A percentile compares a stretch with the other conserved stretches of the same genome.
phyloP scores from a whole-genome alignment of 1,140 invertebrate genomes.

The Cataglyphis hispanica region DNA sequence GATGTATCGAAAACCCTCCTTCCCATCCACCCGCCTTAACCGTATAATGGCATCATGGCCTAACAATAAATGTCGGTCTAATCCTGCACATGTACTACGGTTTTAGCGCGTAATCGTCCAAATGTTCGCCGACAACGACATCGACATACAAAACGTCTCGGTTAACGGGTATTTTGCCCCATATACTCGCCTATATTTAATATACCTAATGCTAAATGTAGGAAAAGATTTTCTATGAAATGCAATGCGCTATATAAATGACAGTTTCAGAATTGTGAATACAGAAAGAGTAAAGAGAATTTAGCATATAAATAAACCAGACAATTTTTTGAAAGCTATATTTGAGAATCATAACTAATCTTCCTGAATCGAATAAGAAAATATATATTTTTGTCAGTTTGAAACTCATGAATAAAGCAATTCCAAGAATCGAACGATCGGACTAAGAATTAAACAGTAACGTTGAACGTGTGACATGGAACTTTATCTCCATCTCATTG shows the following conservation, averaged over 20 bases:
- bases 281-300: not conserved
- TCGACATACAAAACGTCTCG: not conserved
- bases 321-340: not conserved
- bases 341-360: not conserved
- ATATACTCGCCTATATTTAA: not conserved
- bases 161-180: conserved; percentile 7
- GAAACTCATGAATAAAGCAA: not conserved
- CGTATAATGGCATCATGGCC: conserved; percentile 29
- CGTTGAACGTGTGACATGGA: not conserved
- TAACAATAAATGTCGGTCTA: conserved; percentile 40
- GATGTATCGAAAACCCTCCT: not conserved
- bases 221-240: not conserved
- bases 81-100: conserved; percentile 25
- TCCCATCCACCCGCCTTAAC: not conserved
- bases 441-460: not conserved
- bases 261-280: not conserved
- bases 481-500: not conserved
- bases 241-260: not conserved
- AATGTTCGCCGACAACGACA: conserved; percentile 3
- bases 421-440: not conserved
- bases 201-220: not conserved
- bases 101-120: conserved; percentile 33
- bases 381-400: not conserved
- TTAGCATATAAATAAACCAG: not conserved
- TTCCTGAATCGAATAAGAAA: too few species aligned